Evolutionary conservation across 2,888 invertebrate species (phyloP), one percentile per base, ranked within the genome.

Genomic region (Villa cingulata): DNA sequence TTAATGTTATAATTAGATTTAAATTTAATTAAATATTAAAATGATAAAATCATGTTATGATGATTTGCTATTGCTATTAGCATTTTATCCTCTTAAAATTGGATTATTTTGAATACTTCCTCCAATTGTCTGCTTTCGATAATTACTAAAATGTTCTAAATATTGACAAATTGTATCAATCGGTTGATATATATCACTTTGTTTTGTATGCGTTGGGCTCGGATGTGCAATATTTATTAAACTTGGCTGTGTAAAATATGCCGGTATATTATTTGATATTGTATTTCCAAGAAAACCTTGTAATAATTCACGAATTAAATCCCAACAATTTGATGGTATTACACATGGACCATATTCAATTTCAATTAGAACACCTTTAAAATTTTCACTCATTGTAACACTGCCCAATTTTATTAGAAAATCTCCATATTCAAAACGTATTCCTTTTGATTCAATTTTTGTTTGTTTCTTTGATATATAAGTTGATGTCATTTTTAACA

Each of bases 91-190:
- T 14, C 46, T 23, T 15, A 46, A 15, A 23, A 39, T 16, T 14
- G 45, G 41, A 16, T 41, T 37, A 15, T 41, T 42, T 16, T 51
- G 48, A 3, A 52, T 51, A n/a, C 57, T 57, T 14, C 56, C 38
- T 46, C 61, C 54, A 17, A 63, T 54, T 37, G 82, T 78, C 1
- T 80, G 74, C 64, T 94, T 95, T 48, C 91, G 77, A 59, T 88
- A 90, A 48, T 84, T 80, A 52, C 83, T 86, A 63, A 95, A 95
- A 62, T 94, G 90, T 69, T 95, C 94, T 61, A 94, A 73, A 64
- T 95, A 95, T 64, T 95, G 95, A 57, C 89, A 86, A 52, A 94
- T 83, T 0, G 92, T 92, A 64, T 95, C 92, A 56, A 89, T 81
- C 0, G 95, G 91, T 27, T 86, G 83, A 67, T 90, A 94, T 46